Percentiles rank a stretch among this genome's conserved stretches.
These are phyloP conservation scores for Bubo scandiacus DNA, from an alignment of 2,113 vertebrate genomes.

Conservation along the genomic window DNA sequence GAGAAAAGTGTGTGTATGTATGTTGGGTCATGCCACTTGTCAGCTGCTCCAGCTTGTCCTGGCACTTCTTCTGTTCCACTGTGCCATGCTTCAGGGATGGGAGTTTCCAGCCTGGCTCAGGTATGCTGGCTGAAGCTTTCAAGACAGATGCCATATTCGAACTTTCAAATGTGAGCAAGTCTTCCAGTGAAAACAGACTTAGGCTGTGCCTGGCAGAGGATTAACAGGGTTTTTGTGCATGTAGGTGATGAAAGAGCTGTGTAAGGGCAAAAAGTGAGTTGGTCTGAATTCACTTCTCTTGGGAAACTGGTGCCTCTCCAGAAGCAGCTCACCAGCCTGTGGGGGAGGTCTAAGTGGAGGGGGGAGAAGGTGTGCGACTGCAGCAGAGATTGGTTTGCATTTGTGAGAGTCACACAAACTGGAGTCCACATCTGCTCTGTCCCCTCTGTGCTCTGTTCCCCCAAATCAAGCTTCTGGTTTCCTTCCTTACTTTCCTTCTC, in stretches of 20 bases:
- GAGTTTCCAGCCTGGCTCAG: conserved; percentile 46
- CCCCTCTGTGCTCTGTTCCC: not conserved
- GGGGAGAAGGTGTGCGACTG: not conserved
- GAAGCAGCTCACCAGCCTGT: not conserved
- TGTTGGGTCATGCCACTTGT: not conserved
- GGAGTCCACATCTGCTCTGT: not conserved
- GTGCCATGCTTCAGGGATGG: not conserved
- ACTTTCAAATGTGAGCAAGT: not conserved
- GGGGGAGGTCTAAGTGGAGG: not conserved
- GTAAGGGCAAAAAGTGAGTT: not conserved
- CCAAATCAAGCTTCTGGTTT: not conserved
- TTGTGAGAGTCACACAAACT: not conserved
- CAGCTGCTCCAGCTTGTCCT: conserved; percentile 29
- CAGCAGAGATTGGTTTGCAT: not conserved
- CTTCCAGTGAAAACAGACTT: not conserved
- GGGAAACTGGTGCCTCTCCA: not conserved
- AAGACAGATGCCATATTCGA: not conserved
- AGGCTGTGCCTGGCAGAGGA: not conserved
- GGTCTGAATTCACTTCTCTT: not conserved
- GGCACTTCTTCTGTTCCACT: not conserved
- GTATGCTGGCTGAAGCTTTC: not conserved
- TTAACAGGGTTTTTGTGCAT: not conserved
- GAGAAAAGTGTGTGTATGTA: not conserved
- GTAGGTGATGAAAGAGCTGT: not conserved
- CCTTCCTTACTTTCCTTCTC: not conserved